Evolutionary conservation across 1,140 invertebrate species (phyloP).

Genomic region (Procambarus virginalis): DNA sequence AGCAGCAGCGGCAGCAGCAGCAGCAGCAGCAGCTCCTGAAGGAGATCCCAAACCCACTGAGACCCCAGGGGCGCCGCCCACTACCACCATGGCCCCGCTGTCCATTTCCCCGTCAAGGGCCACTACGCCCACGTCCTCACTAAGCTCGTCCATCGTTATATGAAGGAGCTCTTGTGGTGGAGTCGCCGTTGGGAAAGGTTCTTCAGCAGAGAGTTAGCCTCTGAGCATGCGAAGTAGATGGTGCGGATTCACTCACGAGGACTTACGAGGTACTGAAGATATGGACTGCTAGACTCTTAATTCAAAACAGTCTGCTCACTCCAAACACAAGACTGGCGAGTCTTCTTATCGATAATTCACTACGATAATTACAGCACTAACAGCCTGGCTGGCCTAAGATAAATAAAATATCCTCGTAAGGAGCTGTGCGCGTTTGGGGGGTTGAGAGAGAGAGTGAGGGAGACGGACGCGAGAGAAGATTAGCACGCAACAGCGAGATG

Average conservation of each 20-base stretch:
- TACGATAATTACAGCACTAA: too few species aligned
- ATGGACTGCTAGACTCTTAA: not conserved
- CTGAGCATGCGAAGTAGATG: too few species aligned
- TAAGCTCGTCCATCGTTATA: constrained; percentile 25
- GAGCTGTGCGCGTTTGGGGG: not conserved
- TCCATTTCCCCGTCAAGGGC: constrained; percentile 8
- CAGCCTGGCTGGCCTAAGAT: not conserved
- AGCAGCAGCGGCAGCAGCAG: not conserved
- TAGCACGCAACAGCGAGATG: constrained; percentile 15
- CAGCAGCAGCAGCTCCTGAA: not conserved
- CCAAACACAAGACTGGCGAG: not conserved
- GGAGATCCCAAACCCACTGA: not conserved
- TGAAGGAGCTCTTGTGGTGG: not conserved
- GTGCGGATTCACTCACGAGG: not conserved
- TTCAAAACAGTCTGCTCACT: not conserved
- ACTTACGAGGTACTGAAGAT: not conserved
- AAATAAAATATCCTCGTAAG: not conserved
- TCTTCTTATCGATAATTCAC: too few species aligned
- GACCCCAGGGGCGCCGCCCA: not conserved
- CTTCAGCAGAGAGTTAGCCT: too few species aligned
- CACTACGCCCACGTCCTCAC: constrained; percentile 43
- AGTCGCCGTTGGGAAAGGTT: not conserved
- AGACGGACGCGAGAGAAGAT: not conserved
- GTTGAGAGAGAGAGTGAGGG: constrained; percentile 1
- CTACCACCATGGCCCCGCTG: not conserved